Evolutionary conservation across 2,888 invertebrate genomes (phyloP), one percentile per base, ranked within the genome.

Genomic region (Acrobasis suavella): DNA sequence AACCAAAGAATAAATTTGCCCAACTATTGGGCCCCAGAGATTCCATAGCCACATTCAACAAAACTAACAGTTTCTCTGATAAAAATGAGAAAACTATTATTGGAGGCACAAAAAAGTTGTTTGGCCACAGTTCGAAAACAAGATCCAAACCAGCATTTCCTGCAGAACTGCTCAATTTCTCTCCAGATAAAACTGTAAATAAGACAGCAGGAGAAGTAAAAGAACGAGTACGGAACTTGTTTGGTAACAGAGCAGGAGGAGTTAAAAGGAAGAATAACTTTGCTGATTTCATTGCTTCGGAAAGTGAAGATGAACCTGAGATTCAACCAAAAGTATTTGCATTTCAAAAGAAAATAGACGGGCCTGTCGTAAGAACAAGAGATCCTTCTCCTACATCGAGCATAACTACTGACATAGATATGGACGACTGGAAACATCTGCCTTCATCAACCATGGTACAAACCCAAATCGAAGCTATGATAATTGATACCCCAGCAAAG

Each of bases 391-490:
- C 75, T 0, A 70, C 79, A 1, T 82, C 85, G 7, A 87, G 83
- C 70, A 67, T 84, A 16, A 81, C 83, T 56, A 81, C 78, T 58
- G 89, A 91, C 65, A 78, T 85, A 61, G 91, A 91, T 77, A 78
- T 89, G 70, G 90, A 90, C 65, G 87, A 87, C 49, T 89, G 90
- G 87, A 82, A 78, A 61, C 75, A 81, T 14, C 67, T 92, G 9
- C 90, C 92, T 37, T 92, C 92, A 22, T 92, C 92, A 9, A 92
- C 92, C 46, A 86, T 92, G 88, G 79, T 92, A 62, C 91, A 86
- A 38, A 78, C 83, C 63, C 83, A 87, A 66, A 64, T 83, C 8
- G 80, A 87, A 70, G 76, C 75, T 9, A 74, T 75, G 62, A 68
- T 75, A 17, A 65, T 64, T n/a, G 63, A 59, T 39, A 82, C 85